These are phyloP conservation scores for Climacteris rufus DNA, from an alignment of 2,113 vertebrate genomes.

Conservation along the genomic window DNA sequence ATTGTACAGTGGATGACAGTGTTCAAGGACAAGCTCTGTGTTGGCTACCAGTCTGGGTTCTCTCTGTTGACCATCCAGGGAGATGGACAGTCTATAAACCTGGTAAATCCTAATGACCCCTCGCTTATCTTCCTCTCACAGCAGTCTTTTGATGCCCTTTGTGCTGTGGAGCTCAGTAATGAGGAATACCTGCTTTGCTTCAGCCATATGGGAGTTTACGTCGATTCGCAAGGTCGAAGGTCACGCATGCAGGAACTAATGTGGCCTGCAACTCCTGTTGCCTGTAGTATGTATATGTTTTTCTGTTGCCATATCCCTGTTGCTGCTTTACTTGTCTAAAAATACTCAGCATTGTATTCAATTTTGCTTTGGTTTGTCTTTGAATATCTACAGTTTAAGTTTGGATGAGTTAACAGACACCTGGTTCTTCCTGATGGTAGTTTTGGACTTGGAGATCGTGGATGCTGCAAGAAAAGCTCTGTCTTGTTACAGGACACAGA, in stretches of 20 bases:
- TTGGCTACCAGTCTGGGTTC: slow-evolving; percentile 94
- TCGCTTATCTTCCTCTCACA: slow-evolving; percentile 92
- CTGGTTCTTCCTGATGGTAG: background rate
- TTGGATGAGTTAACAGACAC: background rate
- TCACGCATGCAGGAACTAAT: slow-evolving; percentile 92
- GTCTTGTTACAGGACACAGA: background rate
- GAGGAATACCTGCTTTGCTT: slow-evolving; percentile 95
- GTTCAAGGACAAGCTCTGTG: slow-evolving; percentile 87
- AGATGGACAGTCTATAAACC: slow-evolving; percentile 88
- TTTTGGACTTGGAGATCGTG: background rate
- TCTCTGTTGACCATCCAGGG: slow-evolving; percentile 91
- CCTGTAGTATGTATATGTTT: slow-evolving; percentile 92
- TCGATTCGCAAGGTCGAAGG: slow-evolving; percentile 90
- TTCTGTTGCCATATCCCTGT: slow-evolving; percentile 72
- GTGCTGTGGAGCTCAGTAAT: slow-evolving; percentile 85
- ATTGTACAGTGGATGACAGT: slow-evolving; percentile 90
- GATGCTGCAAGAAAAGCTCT: background rate
- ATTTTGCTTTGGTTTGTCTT: slow-evolving; percentile 24
- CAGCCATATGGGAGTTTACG: slow-evolving; percentile 93
- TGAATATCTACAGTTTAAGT: background rate
- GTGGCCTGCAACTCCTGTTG: slow-evolving; percentile 93
- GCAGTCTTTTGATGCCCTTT: slow-evolving; percentile 90
- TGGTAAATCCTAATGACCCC: slow-evolving; percentile 89
- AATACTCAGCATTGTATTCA: slow-evolving; percentile 27
- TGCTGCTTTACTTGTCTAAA: slow-evolving; percentile 57